Evolutionary conservation across 2,888 invertebrate species (phyloP).

Genomic region (Agonopterix alstromeriana): DNA sequence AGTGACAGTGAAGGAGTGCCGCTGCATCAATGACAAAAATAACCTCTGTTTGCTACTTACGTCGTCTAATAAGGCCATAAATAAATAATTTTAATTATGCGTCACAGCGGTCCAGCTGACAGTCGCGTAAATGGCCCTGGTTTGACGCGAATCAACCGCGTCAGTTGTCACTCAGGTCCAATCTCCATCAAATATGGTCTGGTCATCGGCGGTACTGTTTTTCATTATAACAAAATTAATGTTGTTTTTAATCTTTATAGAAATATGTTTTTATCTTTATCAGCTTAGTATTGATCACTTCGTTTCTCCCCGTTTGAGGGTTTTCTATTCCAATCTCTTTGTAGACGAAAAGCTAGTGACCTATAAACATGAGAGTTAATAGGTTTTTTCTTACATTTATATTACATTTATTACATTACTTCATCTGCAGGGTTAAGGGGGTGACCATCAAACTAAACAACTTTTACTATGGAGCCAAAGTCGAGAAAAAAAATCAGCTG

Average conservation of each 20-base stretch:
- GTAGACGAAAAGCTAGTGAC: no score
- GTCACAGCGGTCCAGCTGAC: constrained; percentile 27
- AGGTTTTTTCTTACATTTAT: no score
- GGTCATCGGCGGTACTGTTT: not conserved
- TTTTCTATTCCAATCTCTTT: no score
- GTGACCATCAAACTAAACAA: no score
- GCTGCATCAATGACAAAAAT: constrained; percentile 34
- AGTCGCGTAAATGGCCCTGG: constrained; percentile 30
- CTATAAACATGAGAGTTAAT: no score
- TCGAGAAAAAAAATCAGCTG: no score
- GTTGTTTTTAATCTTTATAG: not conserved
- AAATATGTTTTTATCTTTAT: not conserved
- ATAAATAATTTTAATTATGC: constrained; percentile 53
- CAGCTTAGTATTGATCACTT: no score
- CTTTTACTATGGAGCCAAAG: no score
- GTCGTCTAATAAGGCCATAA: constrained; percentile 42
- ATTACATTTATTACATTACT: no score
- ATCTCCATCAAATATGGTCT: constrained; percentile 12
- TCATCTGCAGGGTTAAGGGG: no score
- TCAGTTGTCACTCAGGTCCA: not conserved
- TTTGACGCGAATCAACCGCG: constrained; percentile 25
- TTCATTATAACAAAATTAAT: not conserved
- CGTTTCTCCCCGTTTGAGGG: no score
- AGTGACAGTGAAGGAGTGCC: constrained; percentile 21
- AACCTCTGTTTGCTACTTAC: constrained; percentile 33